Conservation (phyloP, 2,888 invertebrate species). For the Fabriciana adippe region DNA sequence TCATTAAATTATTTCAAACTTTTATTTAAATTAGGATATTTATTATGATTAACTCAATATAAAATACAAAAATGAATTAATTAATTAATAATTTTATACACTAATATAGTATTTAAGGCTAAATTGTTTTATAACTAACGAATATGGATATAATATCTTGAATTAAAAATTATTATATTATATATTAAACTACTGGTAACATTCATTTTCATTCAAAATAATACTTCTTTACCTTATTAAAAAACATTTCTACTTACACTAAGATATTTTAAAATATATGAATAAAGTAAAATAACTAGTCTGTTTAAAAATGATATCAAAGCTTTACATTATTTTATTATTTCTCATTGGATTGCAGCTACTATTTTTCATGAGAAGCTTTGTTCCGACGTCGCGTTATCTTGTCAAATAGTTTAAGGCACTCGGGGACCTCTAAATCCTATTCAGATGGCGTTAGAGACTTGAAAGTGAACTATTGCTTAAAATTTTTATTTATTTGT, state of each 20-base stretch:
- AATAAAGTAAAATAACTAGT: not conserved
- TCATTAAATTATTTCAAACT: no score
- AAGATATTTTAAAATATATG: not conserved
- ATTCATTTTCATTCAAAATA: not conserved
- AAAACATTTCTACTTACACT: no score
- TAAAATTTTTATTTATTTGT: slow-evolving; percentile 9
- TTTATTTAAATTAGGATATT: no score
- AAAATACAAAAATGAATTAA: no score
- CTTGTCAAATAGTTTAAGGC: slow-evolving; percentile 32
- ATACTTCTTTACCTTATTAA: no score
- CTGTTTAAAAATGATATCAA: no score
- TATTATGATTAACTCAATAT: no score
- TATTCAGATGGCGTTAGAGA: slow-evolving; percentile 26
- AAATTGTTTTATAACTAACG: no score
- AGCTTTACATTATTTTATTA: slow-evolving; percentile 3
- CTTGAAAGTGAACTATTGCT: slow-evolving; percentile 24
- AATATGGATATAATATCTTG: no score
- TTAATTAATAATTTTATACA: no score
- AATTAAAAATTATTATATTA: no score
- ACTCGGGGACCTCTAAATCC: slow-evolving; percentile 33
- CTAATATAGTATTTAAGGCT: no score
- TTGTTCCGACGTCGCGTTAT: slow-evolving; percentile 23
- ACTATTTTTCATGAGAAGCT: slow-evolving; percentile 17
- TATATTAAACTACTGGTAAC: not conserved
- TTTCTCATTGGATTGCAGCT: not conserved